phyloP scores from a whole-genome alignment of 2,113 vertebrate genomes.

The Rhagologus leucostigma region DNA sequence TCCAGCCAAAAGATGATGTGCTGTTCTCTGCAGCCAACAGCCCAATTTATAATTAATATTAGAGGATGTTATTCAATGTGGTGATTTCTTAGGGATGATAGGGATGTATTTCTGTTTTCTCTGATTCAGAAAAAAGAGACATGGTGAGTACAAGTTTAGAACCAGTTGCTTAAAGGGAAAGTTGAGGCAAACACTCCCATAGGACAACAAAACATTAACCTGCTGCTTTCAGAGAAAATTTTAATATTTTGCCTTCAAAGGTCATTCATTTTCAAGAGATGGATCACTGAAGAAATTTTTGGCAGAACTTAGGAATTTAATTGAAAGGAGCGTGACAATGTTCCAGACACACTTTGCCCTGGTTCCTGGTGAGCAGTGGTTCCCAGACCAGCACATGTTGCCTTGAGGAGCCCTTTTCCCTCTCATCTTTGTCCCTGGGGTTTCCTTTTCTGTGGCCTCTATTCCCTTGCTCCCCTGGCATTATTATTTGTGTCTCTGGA shows the following conservation, averaged over 20 bases:
- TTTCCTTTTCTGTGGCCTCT: background rate
- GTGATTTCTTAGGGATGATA: background rate
- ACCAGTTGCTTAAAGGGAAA: background rate
- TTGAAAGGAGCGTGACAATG: background rate
- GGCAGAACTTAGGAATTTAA: background rate
- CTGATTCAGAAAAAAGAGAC: background rate
- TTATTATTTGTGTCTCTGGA: background rate
- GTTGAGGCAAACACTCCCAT: background rate
- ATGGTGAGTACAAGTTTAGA: background rate
- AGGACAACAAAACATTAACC: background rate
- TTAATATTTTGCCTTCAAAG: background rate
- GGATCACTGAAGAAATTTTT: background rate
- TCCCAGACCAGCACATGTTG: fast-evolving
- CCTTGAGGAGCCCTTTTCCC: background rate
- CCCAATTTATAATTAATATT: background rate
- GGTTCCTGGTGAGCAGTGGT: background rate
- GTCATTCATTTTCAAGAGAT: background rate
- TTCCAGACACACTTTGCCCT: background rate
- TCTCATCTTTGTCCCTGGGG: background rate
- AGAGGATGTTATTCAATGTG: background rate
- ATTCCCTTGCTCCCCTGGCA: background rate
- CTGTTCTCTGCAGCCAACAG: background rate
- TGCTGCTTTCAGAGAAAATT: background rate
- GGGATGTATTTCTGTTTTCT: background rate
- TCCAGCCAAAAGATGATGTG: background rate